Conservation (phyloP, 2,888 invertebrate species). For the Himalopsyche tibetana region DNA sequence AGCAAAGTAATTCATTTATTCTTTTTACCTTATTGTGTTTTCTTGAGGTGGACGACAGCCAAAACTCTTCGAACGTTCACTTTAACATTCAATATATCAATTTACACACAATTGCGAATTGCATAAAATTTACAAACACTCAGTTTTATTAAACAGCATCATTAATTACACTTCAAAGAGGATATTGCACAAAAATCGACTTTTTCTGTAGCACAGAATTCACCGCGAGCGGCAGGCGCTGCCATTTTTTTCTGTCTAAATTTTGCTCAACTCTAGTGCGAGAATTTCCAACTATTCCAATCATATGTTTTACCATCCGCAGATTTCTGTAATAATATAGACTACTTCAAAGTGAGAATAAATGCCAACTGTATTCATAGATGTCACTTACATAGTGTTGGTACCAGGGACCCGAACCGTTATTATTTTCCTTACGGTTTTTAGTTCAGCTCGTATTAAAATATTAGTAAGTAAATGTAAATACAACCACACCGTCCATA, state of each 20-base stretch:
- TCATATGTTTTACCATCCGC: conserved; percentile 29
- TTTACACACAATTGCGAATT: conserved; percentile 39
- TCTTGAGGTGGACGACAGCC: conserved; percentile 55
- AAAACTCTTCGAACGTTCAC: conserved; percentile 54
- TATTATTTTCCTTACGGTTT: no score
- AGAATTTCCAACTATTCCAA: conserved; percentile 45
- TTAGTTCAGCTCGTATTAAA: no score
- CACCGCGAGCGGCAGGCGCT: conserved; percentile 51
- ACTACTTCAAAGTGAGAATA: neutral
- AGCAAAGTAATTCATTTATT: neutral
- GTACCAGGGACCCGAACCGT: no score
- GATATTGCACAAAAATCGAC: conserved; percentile 52
- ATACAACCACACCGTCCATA: no score
- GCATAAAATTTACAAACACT: conserved; percentile 51
- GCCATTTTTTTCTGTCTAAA: conserved; percentile 60
- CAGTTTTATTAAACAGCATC: conserved; percentile 52
- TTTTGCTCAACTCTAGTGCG: conserved; percentile 51
- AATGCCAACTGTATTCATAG: neutral
- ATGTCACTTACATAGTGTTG: neutral
- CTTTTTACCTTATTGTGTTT: conserved; percentile 44
- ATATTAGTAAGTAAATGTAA: no score
- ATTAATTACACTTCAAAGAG: conserved; percentile 49
- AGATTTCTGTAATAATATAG: neutral
- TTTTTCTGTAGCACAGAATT: conserved; percentile 51
- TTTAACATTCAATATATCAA: conserved; percentile 58